phyloP scores from a whole-genome alignment of 2,797 vertebrate species.

The Zenarchopterus dispar region DNA sequence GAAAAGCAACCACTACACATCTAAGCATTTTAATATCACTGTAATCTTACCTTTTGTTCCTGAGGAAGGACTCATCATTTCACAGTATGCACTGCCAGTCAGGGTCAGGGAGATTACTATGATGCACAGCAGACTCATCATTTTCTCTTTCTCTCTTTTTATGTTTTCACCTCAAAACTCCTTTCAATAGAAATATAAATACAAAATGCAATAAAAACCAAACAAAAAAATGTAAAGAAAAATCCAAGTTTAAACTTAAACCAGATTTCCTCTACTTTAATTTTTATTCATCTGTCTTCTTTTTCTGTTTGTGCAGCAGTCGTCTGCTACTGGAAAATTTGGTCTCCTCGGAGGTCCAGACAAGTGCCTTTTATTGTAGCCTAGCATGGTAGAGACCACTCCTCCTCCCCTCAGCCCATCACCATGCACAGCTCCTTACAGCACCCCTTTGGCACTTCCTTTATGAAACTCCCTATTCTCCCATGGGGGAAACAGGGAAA shows the following conservation, averaged over 20 bases:
- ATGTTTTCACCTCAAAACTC: conserved; percentile 64
- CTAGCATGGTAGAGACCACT: conserved; percentile 78
- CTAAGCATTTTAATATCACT: conserved; percentile 9
- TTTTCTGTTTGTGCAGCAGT: conserved; percentile 64
- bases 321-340: conserved; percentile 79
- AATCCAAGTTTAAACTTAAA: conserved; percentile 5
- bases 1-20: conserved; percentile 5
- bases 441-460: conserved; percentile 69
- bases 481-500: conserved; percentile 18
- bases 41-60: conserved; percentile 85
- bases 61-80: conserved; percentile 51
- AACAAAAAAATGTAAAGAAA: conserved; percentile 8
- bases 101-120: conserved; percentile 88
- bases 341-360: conserved; percentile 76
- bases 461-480: conserved; percentile 47
- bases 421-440: conserved; percentile 65
- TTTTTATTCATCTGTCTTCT: conserved; percentile 40
- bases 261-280: conserved; percentile 26
- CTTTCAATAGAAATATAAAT: conserved; percentile 76
- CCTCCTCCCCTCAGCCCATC: conserved; percentile 81
- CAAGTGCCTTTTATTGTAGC: conserved; percentile 85
- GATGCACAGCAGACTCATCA: conserved; percentile 89
- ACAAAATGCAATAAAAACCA: conserved; percentile 17
- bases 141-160: conserved; percentile 74
- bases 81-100: conserved; percentile 84